A percentile compares a stretch with the other conserved stretches of the same genome.
phyloP scores from a whole-genome alignment of 2,113 vertebrate genomes.

The Hylia prasina region DNA sequence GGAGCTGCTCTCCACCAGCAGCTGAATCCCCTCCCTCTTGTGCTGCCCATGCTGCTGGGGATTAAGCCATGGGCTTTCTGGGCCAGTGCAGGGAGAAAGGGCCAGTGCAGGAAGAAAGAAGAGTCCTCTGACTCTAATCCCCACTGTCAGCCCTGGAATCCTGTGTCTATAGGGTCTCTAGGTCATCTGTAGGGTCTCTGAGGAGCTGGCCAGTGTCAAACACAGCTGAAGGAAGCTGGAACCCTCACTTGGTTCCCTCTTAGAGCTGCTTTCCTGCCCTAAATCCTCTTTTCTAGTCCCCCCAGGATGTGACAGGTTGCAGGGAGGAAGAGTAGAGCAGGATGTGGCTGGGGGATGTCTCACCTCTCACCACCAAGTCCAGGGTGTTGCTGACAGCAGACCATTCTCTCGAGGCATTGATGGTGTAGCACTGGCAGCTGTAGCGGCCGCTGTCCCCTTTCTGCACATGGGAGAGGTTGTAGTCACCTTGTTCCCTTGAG shows the following conservation, averaged over 20 bases:
- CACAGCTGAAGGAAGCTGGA: not conserved
- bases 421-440: constrained; percentile 5
- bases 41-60: not conserved
- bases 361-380: constrained; percentile 25
- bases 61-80: not conserved
- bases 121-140: not conserved
- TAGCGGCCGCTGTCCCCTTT: not conserved
- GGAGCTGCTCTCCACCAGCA: not conserved
- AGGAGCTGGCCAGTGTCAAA: not conserved
- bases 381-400: not conserved
- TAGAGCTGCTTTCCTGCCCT: not conserved
- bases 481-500: not conserved
- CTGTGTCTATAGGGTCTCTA: not conserved
- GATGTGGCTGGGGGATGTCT: not conserved
- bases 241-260: not conserved
- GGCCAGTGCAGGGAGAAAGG: not conserved
- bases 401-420: accelerated
- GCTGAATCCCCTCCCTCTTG: accelerated
- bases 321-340: not conserved
- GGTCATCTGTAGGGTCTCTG: not conserved
- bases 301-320: not conserved
- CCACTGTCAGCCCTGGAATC: not conserved
- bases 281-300: not conserved
- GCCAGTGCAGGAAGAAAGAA: not conserved
- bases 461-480: not conserved